A percentile compares a stretch with the other conserved stretches of the same genome.
These are phyloP conservation scores for Archaeoteleia sp. DNA, from an alignment of 2,888 invertebrate genomes.

Conservation along the genomic window DNA sequence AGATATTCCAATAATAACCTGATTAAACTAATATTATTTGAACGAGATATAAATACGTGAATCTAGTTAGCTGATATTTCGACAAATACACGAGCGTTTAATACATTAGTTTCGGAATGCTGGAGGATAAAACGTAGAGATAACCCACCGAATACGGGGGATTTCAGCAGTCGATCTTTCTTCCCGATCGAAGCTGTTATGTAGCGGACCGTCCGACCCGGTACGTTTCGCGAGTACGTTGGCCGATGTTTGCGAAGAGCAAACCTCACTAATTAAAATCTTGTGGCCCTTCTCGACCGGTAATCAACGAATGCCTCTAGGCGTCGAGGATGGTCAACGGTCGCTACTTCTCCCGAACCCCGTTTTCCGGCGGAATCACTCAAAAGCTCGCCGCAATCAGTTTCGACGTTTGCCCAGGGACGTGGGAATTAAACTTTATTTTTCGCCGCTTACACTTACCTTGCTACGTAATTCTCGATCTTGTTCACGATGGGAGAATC, in stretches of 20 bases:
- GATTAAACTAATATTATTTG: neutral
- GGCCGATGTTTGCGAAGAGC: conserved; percentile 70
- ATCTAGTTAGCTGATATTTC: conserved; percentile 28
- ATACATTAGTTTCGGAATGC: conserved; percentile 33
- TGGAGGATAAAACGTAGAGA: conserved; percentile 31
- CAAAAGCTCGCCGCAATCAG: conserved; percentile 47
- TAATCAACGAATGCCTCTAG: conserved; percentile 72
- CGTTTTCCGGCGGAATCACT: conserved; percentile 40
- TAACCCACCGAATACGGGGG: conserved; percentile 26
- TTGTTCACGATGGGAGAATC: conserved; percentile 51
- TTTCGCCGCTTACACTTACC: conserved; percentile 48
- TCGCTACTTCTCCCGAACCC: conserved; percentile 43
- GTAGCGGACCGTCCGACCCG: conserved; percentile 43
- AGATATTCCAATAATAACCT: too few species aligned
- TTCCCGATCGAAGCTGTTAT: conserved; percentile 43
- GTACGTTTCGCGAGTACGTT: conserved; percentile 57
- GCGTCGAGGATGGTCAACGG: conserved; percentile 70
- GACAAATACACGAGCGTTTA: conserved; percentile 38
- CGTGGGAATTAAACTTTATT: conserved; percentile 40
- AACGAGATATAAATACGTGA: conserved; percentile 17
- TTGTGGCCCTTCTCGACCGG: conserved; percentile 66
- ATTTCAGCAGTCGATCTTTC: conserved; percentile 42
- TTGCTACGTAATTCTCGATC: conserved; percentile 55
- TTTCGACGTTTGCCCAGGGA: conserved; percentile 43
- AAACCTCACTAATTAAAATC: conserved; percentile 74